phyloP scores from a whole-genome alignment of 2,797 vertebrate genomes.

The Phyllotis vaccarum region DNA sequence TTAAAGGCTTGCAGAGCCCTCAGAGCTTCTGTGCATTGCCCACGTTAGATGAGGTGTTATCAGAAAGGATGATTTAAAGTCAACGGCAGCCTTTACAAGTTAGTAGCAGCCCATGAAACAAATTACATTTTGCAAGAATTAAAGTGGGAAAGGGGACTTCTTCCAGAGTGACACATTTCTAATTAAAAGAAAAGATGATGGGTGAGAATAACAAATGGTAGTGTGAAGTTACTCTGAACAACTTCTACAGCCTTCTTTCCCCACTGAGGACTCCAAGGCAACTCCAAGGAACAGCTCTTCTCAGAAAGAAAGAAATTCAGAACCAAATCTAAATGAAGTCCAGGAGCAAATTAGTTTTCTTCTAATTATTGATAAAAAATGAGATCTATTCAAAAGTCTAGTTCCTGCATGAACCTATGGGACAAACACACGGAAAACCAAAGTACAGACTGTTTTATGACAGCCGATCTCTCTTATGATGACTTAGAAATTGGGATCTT shows the following conservation, averaged over 20 bases:
- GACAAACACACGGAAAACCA: neutral
- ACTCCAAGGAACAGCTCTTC: neutral
- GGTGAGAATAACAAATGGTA: slow-evolving; percentile 59
- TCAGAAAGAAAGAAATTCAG: neutral
- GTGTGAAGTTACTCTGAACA: neutral
- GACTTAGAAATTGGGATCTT: neutral
- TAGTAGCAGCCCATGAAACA: slow-evolving; percentile 58
- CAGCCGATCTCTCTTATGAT: neutral
- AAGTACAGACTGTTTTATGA: neutral
- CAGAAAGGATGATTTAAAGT: slow-evolving; percentile 63
- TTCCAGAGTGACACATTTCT: slow-evolving; percentile 53
- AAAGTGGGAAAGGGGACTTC: slow-evolving; percentile 46
- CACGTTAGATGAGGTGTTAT: slow-evolving; percentile 54
- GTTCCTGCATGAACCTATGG: neutral
- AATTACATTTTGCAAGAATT: slow-evolving; percentile 75
- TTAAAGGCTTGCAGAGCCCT: neutral
- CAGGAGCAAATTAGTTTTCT: neutral
- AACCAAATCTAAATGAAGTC: neutral
- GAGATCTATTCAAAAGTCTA: neutral
- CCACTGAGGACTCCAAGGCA: neutral
- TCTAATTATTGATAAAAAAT: neutral
- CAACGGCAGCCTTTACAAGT: slow-evolving; percentile 54
- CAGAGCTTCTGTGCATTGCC: neutral
- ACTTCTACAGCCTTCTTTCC: neutral
- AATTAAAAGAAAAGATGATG: slow-evolving; percentile 59